Conservation (phyloP, 2,888 invertebrate genomes). For the Heliconius ismenius region DNA sequence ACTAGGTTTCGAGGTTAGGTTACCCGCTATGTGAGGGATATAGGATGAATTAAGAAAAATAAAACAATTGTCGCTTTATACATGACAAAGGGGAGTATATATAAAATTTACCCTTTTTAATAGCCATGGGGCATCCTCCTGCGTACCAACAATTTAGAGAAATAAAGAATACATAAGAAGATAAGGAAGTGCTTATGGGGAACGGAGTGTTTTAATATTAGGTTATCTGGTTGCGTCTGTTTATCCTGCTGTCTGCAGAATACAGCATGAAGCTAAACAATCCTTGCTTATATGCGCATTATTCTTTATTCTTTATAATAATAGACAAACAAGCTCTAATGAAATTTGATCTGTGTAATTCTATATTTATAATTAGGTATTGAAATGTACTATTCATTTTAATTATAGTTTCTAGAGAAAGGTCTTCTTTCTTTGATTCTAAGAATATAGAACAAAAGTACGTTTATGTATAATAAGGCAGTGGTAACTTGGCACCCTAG, state of each 20-base stretch:
- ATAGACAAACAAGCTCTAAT: not conserved
- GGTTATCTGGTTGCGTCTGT: not conserved
- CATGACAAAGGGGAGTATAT: too few species aligned
- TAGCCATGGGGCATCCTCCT: too few species aligned
- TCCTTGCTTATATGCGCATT: not conserved
- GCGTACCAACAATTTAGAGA: too few species aligned
- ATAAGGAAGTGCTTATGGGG: too few species aligned
- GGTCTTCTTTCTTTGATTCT: not conserved
- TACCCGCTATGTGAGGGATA: too few species aligned
- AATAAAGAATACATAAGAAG: not conserved
- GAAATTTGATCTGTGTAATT: slow-evolving; percentile 13
- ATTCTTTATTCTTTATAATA: not conserved
- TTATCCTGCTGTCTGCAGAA: not conserved
- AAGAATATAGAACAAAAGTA: not conserved
- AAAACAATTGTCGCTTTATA: too few species aligned
- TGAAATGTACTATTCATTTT: not conserved
- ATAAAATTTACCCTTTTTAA: too few species aligned
- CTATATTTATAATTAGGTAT: slow-evolving; percentile 2
- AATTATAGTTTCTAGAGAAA: not conserved
- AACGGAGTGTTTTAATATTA: not conserved
- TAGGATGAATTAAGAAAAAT: too few species aligned
- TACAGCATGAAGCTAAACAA: not conserved
- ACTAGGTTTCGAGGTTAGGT: too few species aligned
- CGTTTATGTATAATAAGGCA: not conserved
- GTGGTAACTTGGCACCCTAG: too few species aligned